Conservation (phyloP, 2,113 vertebrate species). For the Otocyon megalotis region DNA sequence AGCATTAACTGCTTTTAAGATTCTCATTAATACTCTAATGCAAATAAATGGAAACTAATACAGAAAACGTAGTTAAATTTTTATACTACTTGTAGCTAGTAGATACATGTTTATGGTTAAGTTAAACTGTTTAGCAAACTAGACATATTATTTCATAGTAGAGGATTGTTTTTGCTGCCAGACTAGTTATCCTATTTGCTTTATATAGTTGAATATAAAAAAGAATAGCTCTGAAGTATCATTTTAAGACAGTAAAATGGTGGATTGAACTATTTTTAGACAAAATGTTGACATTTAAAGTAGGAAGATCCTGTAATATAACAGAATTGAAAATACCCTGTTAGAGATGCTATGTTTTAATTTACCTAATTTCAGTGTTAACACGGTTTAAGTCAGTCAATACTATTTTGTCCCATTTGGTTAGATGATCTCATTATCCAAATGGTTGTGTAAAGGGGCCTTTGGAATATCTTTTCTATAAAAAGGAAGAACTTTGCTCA, state of each 20-base stretch:
- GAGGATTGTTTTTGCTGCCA: not conserved
- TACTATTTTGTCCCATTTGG: not conserved
- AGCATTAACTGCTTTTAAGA: not conserved
- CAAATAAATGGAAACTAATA: not conserved
- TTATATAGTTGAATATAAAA: not conserved
- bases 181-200: not conserved
- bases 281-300: not conserved
- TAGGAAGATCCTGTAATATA: not conserved
- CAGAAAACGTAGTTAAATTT: not conserved
- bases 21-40: not conserved
- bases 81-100: not conserved
- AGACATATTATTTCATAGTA: not conserved
- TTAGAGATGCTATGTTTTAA: not conserved
- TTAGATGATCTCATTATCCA: not conserved
- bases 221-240: not conserved
- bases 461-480: not conserved
- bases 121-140: not conserved
- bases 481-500: not conserved
- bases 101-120: not conserved
- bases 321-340: not conserved
- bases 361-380: not conserved
- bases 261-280: not conserved
- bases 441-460: not conserved
- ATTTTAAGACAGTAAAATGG: not conserved
- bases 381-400: not conserved